Base-by-base conservation (phyloP, 2,797 vertebrate genomes). In the Poecilia picta region DNA sequence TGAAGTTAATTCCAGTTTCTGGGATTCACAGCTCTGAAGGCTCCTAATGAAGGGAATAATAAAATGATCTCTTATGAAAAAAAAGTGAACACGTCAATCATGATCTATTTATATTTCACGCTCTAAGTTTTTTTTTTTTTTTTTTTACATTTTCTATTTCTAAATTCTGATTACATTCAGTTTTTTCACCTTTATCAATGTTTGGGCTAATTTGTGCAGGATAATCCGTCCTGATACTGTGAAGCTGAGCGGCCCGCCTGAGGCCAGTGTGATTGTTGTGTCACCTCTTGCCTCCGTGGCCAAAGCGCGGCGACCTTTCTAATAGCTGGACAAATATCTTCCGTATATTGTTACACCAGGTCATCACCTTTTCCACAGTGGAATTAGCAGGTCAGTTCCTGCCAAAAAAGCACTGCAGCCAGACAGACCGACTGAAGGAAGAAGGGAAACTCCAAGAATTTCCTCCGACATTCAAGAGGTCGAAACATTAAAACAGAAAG, bases 331-430 rank as follows among this genome's bases (percentile, higher is more conserved):
- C 68, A 91, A 84, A 90, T 79, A 85, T 79, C 83, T 83, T 89
- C 85, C 83, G 78, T 91, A 91, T 90, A 91, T 88, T 92, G 88
- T 94, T 91, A 79, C 79, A 68, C 77, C 45, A 20, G 71, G 23
- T 83, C 81, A 66, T 72, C 36, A 78, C 68, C 81, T 78, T 87
- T 80, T 79, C 77, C 28, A 7, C 39, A 12, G 45, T 13, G 11
- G 25, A 53, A 81, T 71, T 41, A 78, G 77, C 45, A 39, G 74
- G 71, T 77, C 79, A 76, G 77, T n/a, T 66, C 47, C 80, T 86
- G 88, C 81, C 82, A 82, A 79, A 81, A 28, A 41, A 68, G 72
- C 72, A 78, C n/a, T 66, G 53, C 20, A 78, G 31, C 59, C 79
- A 70, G 77, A 53, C 45, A 55, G 53, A 53, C 20, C 46, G 71